These are phyloP conservation scores for Ornithoptera priamus DNA, from an alignment of 2,888 invertebrate species.

Conservation along the genomic window DNA sequence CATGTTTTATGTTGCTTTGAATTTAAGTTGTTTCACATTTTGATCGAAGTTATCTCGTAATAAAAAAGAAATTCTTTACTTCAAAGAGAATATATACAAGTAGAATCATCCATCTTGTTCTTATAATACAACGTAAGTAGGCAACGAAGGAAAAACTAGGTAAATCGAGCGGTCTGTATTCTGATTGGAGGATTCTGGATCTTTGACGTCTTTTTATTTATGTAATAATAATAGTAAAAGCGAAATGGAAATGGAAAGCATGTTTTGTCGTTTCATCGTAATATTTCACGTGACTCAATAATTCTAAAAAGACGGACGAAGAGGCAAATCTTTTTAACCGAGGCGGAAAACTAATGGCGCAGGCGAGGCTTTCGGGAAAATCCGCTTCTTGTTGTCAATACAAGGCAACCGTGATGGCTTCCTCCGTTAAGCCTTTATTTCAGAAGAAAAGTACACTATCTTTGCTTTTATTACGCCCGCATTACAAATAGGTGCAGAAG, in stretches of 20 bases:
- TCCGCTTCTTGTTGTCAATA: conserved; percentile 80
- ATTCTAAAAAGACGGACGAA: conserved; percentile 69
- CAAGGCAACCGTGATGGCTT: conserved; percentile 75
- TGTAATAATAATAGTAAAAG: conserved; percentile 32
- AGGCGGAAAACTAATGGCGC: conserved; percentile 79
- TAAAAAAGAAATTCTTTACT: too few relatives aligned
- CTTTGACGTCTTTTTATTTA: not conserved
- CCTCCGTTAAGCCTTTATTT: conserved; percentile 77
- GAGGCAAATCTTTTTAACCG: conserved; percentile 79
- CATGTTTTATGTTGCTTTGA: conserved; percentile 46
- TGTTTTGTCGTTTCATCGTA: conserved; percentile 54
- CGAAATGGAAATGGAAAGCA: conserved; percentile 37
- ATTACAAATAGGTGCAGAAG: conserved; percentile 53
- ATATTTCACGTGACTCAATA: conserved; percentile 70
- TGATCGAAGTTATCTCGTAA: not conserved
- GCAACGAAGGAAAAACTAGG: too few relatives aligned
- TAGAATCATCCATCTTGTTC: too few relatives aligned
- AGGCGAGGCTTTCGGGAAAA: conserved; percentile 77
- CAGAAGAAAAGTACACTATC: conserved; percentile 72
- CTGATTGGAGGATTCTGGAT: not conserved
- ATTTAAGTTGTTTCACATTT: not conserved
- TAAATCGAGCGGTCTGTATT: not conserved
- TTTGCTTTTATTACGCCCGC: conserved; percentile 66
- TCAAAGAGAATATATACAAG: too few relatives aligned
- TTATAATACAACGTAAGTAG: too few relatives aligned